Percentiles rank a stretch among this genome's conserved stretches.
Conservation (phyloP, 1,140 invertebrate genomes). For the Leptinotarsa texana region DNA sequence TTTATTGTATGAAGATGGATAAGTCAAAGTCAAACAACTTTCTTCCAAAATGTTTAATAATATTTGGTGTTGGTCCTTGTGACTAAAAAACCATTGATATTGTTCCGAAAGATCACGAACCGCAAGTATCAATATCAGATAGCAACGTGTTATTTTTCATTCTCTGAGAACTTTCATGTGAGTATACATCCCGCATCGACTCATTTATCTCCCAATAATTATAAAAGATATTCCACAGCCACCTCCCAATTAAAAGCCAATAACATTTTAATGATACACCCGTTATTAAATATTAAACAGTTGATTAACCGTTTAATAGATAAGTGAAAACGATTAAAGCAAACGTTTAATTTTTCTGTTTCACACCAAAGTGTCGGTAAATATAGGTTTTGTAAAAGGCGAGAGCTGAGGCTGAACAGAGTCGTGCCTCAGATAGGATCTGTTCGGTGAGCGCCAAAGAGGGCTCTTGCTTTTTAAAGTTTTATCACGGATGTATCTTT, state of each 20-base stretch:
- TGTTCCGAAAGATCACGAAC: no score
- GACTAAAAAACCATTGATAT: no score
- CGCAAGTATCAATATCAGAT: no score
- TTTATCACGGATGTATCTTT: neutral
- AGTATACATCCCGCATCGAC: neutral
- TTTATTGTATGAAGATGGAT: no score
- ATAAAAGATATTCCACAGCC: slow-evolving; percentile 24
- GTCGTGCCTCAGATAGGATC: slow-evolving; percentile 22
- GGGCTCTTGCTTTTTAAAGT: neutral
- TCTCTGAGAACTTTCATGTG: neutral
- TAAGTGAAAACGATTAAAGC: slow-evolving; percentile 29
- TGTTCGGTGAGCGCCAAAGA: slow-evolving; percentile 15
- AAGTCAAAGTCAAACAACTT: no score
- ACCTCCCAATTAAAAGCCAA: slow-evolving; percentile 32
- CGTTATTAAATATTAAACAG: slow-evolving; percentile 32
- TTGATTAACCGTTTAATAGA: slow-evolving; percentile 30
- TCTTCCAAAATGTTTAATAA: no score
- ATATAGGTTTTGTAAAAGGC: slow-evolving; percentile 29
- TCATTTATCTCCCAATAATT: slow-evolving; percentile 10
- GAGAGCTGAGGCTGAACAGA: slow-evolving; percentile 17
- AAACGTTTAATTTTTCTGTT: slow-evolving; percentile 28
- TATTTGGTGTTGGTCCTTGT: no score
- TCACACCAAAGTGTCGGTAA: slow-evolving; percentile 29
- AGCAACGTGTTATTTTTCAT: neutral
- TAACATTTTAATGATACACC: slow-evolving; percentile 31